Evolutionary conservation across 37 sponge, comb jelly and placozoan genomes (phyloP), one percentile per base, ranked within the genome.

Genomic region (Crambe crambe): DNA sequence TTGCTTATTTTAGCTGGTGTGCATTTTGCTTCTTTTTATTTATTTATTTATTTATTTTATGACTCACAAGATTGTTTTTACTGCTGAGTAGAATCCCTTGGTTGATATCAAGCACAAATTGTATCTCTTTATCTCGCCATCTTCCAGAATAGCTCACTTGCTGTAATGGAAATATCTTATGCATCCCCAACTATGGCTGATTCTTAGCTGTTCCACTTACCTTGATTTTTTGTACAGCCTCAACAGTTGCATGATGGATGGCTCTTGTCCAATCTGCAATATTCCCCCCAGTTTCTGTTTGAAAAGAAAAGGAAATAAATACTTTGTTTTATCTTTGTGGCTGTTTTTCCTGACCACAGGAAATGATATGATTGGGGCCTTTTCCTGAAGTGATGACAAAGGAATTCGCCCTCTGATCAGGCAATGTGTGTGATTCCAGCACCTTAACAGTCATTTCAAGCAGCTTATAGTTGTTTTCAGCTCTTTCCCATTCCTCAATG

Each of bases 301-400:
- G 17, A 35, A 70, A 41, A 47, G 29, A 61, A 21, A 15, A 5
- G 37, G 2, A 21, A 27, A 63, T 42, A 62, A 20, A 23, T 47
- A 21, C 2, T 12, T 23, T 40, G 2, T 66, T 42, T 47, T 0
- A 62, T 23, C 29, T 17, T 36, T 34, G 29, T 25, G 21, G 57
- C 39, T 18, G 25, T 1, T 35, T 43, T 38, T 22, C n/a, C 64
- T 15, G 47, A 79, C 80, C 87, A 80, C 73, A 80, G 3, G 87
- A 79, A 22, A 86, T 37, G 40, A 72, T 78, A 36, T 86, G 87
- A 36, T 22, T 80, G 30, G 42, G n/a, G 37, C 87, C 87, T 34
- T 36, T 80, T 2, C 79, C 80, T 27, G 80, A 64, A 2, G 74
- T 66, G 31, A 86, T 29, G 15, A 68, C 27, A 18, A 86, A 21